Conservation (phyloP, 2,888 invertebrate genomes). For the Dermolepida albohirtum region DNA sequence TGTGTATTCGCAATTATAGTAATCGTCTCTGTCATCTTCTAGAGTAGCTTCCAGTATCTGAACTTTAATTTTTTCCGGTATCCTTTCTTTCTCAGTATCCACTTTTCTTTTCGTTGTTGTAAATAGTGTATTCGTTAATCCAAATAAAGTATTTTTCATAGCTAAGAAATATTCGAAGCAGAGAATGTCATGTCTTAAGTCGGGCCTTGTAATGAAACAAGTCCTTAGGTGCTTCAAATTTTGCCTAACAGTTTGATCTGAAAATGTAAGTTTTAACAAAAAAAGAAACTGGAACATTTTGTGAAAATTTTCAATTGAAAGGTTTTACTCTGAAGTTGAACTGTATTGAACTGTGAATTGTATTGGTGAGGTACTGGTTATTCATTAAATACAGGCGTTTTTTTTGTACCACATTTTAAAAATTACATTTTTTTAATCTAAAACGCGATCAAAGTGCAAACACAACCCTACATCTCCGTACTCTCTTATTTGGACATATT, state of each 20-base stretch:
- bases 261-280: neutral
- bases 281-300: neutral
- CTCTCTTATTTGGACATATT: too few species aligned
- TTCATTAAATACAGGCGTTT: too few species aligned
- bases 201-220: neutral
- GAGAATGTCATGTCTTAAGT: conserved; percentile 3
- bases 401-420: too few species aligned
- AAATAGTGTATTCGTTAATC: neutral
- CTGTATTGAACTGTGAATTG: too few species aligned
- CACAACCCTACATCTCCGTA: too few species aligned
- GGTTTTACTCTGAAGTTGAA: too few species aligned
- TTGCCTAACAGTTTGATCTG: conserved; percentile 10
- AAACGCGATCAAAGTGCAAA: too few species aligned
- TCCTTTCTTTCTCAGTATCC: neutral
- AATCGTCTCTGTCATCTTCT: conserved; percentile 21
- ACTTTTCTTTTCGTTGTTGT: neutral
- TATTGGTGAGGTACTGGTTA: too few species aligned
- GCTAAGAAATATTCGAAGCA: conserved; percentile 2
- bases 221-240: neutral
- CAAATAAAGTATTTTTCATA: conserved; percentile 1
- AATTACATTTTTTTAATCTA: too few species aligned
- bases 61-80: conserved; percentile 11
- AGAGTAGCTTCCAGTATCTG: conserved; percentile 8
- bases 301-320: neutral
- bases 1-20: conserved; percentile 11